Evolutionary conservation across 1,140 invertebrate genomes (phyloP), one percentile per base, ranked within the genome.

Genomic region (Drosophila subpulchrella): DNA sequence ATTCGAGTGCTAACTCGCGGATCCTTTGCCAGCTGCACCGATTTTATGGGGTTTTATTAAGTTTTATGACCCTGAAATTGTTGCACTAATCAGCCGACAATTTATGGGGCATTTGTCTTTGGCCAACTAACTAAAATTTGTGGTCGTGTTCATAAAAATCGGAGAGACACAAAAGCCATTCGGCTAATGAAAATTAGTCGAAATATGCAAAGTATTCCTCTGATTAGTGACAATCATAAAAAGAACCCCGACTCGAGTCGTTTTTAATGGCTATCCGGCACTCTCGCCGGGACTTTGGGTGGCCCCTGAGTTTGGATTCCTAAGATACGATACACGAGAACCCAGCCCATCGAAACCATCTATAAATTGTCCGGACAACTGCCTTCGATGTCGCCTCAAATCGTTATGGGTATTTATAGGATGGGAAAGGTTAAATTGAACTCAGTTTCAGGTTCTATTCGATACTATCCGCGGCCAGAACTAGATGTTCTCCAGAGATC

Each of bases 71-170:
- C 80, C 75, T 86, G 71, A 88, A 85, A 80, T 80, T 88, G 83
- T 89, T 88, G 79, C 83, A 86, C 84, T 86, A 86, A 86, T 88
- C 83, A 86, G 79, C 72, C 74, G 83, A 88, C 67, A 83, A 88
- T 88, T 88, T 88, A 88, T 71, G 79, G 62, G 59, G 53, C 63
- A 88, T 82, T 79, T 71, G 75, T 82, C 62, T 82, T 85, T 88
- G 65, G 70, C 65, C 76, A 82, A 42, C 41, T 42, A 71, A 71
- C 42, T 54, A 70, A 58, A 41, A 71, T 50, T 36, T 78, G 41
- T 78, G 67, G 58, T 46, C 48, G 55, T 62, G 68, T 71, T 74
- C 78, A 85, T 81, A 75, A 85, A 80, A 81, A 75, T 81, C 36
- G 38, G 27, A 44, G 17, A 51, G 17, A 32, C 54, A 55, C 53